Base-by-base conservation (phyloP, 2,888 invertebrate species). In the Amorpha juglandis region DNA sequence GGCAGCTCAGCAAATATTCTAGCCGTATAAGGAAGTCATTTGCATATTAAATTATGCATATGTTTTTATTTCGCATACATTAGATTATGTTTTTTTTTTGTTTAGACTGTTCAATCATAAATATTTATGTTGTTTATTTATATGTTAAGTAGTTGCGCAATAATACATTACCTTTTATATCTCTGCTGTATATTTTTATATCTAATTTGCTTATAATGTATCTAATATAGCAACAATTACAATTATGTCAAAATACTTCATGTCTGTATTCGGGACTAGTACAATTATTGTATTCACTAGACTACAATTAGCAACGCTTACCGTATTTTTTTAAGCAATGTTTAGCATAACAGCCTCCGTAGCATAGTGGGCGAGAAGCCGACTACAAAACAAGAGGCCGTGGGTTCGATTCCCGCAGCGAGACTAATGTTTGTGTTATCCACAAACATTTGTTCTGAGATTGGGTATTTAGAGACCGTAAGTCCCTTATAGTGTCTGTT, bases 1-100 rank as follows among this genome's bases (percentile, higher is more conserved):
- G 16, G n/a, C 38, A 42, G 19, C 53, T n/a, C 14, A 14, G n/a
- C 33, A 53, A 53, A 53, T 58, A 19, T 16, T 19, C 35, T 16
- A 38, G 16, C 55, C 38, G 16, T 16, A 16, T n/a, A 42, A 38
- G 58, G 58, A 58, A 58, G 19, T 42, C 58, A 67, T 65, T 68
- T 62, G 71, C 62, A 69, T 64, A 58, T 35, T 67, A 69, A 63
- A 38, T 38, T 58, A 58, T 58, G 16, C 58, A 19, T 42, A 19
- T 58, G 19, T 42, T 38, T 55, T 50, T 50, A 50, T 50, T 50
- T 50, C 1, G 58, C 58, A 12, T 4, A 42, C 58, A 58, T 19
- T 50, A 12, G 58, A 38, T 38, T n/a, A 16, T 6, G 19, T 38
- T 38, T 19, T 3, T 7, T 42, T 58, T 58, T 19, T 48, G 16